These are phyloP conservation scores for Caradrina clavipalpis DNA, from an alignment of 2,888 invertebrate genomes.

Conservation along the genomic window DNA sequence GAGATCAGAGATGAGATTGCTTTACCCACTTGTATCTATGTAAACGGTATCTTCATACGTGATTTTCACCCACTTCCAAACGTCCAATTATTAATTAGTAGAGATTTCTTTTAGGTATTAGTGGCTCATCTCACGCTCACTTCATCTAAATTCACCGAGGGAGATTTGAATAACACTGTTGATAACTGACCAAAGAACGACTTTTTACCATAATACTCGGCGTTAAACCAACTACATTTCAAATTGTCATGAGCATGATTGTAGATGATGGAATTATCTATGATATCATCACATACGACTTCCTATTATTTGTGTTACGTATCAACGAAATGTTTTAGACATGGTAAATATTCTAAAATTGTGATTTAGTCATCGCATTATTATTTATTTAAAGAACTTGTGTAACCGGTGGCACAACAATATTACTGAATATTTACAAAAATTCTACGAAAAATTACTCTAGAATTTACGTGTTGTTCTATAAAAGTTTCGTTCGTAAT, in stretches of 20 bases:
- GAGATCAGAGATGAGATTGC: too few relatives aligned
- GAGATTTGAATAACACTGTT: too few relatives aligned
- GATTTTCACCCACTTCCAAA: too few relatives aligned
- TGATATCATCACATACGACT: constrained; percentile 53
- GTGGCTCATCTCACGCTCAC: too few relatives aligned
- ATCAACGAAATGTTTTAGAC: constrained; percentile 47
- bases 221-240: constrained; percentile 12
- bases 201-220: too few relatives aligned
- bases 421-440: constrained; percentile 45
- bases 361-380: constrained; percentile 47
- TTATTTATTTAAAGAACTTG: constrained; percentile 45
- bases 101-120: too few relatives aligned
- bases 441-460: constrained; percentile 18
- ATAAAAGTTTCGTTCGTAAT: constrained; percentile 40
- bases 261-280: constrained; percentile 40
- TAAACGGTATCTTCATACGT: too few relatives aligned
- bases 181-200: too few relatives aligned
- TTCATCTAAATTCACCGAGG: too few relatives aligned
- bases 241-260: constrained; percentile 35
- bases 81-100: too few relatives aligned
- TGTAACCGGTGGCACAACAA: constrained; percentile 44
- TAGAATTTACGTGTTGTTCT: constrained; percentile 29
- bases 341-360: constrained; percentile 49
- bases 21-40: too few relatives aligned
- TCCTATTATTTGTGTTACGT: constrained; percentile 47